A percentile compares a stretch with the other conserved stretches of the same genome.
phyloP scores from a whole-genome alignment of 2,888 invertebrate species.

The Drosophila suboccidentalis region DNA sequence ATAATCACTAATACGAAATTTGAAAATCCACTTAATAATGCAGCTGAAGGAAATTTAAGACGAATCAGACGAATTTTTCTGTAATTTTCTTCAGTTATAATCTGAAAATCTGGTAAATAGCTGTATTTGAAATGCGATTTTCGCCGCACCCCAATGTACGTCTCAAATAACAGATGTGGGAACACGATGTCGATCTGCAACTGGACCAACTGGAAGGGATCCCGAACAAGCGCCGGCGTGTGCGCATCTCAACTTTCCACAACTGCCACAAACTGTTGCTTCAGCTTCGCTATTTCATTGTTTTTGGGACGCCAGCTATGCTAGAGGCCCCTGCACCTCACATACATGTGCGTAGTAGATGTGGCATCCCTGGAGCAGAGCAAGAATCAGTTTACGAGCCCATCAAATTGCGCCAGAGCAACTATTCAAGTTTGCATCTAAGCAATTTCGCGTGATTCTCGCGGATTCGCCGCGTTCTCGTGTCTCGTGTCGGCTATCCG shows the following conservation, averaged over 20 bases:
- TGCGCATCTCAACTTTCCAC: conserved; percentile 22
- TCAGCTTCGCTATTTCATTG: conserved; percentile 4
- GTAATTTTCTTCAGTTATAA: neutral
- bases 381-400: conserved; percentile 70
- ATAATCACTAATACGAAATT: neutral
- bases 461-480: conserved; percentile 33
- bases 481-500: conserved; percentile 49
- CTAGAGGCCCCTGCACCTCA: conserved; percentile 29
- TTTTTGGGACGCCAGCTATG: conserved; percentile 46
- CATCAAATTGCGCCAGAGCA: conserved; percentile 72
- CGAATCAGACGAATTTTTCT: neutral
- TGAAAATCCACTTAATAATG: neutral
- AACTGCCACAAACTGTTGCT: neutral
- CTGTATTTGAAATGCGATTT: conserved; percentile 11
- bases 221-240: conserved; percentile 49
- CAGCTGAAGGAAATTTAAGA: neutral
- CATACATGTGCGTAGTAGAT: conserved; percentile 35
- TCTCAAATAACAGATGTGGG: conserved; percentile 3
- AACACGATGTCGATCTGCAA: neutral
- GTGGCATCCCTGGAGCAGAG: conserved; percentile 19
- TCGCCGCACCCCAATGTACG: neutral
- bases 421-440: conserved; percentile 73
- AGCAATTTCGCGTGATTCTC: conserved; percentile 53
- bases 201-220: conserved; percentile 3
- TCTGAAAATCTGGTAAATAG: conserved; percentile 14